Evolutionary conservation across 2,888 invertebrate species (phyloP).

Genomic region (Homarus gammarus): DNA sequence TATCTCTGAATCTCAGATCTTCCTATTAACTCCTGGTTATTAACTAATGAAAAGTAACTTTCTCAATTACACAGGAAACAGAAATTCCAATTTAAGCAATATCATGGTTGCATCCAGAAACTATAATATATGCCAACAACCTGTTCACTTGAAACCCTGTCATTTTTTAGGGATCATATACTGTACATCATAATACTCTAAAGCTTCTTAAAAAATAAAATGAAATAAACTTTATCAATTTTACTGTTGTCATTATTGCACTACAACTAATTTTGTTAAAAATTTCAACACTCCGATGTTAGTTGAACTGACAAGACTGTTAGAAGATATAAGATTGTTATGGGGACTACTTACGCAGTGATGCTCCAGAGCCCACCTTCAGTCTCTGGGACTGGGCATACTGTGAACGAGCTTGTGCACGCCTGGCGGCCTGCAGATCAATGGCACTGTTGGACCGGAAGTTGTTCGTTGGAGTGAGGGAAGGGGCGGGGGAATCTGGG

Average conservation of each 20-base stretch:
- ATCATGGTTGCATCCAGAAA: no score
- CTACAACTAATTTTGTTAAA: neutral
- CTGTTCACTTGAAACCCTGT: no score
- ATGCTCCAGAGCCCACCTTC: slow-evolving; percentile 85
- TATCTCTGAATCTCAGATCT: no score
- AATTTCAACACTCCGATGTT: neutral
- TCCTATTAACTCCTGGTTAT: no score
- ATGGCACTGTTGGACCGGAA: slow-evolving; percentile 93
- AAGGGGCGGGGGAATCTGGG: slow-evolving; percentile 68
- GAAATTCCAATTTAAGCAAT: no score
- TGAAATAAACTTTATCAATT: neutral
- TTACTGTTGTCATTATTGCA: neutral
- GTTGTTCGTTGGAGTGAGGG: slow-evolving; percentile 77
- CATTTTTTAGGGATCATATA: no score
- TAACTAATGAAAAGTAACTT: no score
- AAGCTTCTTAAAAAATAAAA: no score
- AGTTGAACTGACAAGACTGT: slow-evolving; percentile 12
- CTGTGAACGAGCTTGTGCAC: slow-evolving; percentile 88
- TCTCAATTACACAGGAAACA: no score
- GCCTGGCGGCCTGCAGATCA: slow-evolving; percentile 93
- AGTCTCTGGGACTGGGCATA: slow-evolving; percentile 90
- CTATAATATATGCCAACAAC: no score
- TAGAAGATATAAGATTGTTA: slow-evolving; percentile 28
- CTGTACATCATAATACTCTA: no score
- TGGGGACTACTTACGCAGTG: slow-evolving; percentile 85